Evolutionary conservation across 2,888 invertebrate species (phyloP).

Genomic region (Parnassius glacialis): DNA sequence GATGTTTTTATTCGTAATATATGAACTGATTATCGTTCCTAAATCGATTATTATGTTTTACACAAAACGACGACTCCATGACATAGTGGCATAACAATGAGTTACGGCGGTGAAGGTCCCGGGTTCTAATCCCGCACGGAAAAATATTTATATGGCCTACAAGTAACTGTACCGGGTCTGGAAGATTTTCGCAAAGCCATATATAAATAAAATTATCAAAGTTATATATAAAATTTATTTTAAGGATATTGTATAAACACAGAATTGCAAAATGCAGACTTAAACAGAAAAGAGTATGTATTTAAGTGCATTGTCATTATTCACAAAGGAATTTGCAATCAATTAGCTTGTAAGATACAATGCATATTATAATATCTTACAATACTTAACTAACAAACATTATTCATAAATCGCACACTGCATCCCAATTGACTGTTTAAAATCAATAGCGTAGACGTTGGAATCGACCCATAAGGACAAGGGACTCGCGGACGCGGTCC

Average conservation of each 20-base stretch:
- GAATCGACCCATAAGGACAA: conserved; percentile 8
- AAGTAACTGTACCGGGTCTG: too few species aligned
- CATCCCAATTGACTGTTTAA: conserved; percentile 28
- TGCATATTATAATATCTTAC: conserved; percentile 37
- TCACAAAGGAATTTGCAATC: conserved; percentile 20
- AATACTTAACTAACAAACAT: conserved; percentile 31
- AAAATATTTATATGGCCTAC: too few species aligned
- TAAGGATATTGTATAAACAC: not conserved
- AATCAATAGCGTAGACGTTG: conserved; percentile 1
- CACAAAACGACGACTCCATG: too few species aligned
- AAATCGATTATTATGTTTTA: too few species aligned
- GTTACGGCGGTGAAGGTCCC: too few species aligned
- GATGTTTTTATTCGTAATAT: too few species aligned
- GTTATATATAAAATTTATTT: too few species aligned
- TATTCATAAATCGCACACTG: conserved; percentile 31
- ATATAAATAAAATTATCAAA: too few species aligned
- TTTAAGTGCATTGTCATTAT: conserved; percentile 24
- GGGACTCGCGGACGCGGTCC: not conserved
- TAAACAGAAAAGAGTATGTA: conserved; percentile 1
- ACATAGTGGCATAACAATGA: too few species aligned
- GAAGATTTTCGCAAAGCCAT: too few species aligned
- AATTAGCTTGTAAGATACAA: conserved; percentile 23
- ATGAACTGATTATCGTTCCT: too few species aligned
- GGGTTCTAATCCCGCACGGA: too few species aligned
- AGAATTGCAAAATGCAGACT: conserved; percentile 12